A percentile compares a stretch with the other conserved stretches of the same genome.
Conservation (phyloP, 2,888 invertebrate genomes). For the Drosophila picticornis region DNA sequence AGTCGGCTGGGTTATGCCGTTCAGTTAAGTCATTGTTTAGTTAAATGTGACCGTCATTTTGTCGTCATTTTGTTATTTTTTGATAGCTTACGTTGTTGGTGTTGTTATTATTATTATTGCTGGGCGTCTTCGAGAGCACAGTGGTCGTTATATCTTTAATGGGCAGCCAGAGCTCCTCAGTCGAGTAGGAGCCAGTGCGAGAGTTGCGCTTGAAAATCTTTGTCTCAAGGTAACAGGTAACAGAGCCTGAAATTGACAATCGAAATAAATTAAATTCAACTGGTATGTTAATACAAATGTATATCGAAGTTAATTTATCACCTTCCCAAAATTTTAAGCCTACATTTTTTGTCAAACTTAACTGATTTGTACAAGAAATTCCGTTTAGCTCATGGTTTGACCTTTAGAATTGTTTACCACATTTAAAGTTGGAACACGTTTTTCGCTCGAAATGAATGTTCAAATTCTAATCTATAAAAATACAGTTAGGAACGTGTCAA, state of each 20-base stretch:
- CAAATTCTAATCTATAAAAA: neutral
- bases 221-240: constrained; percentile 85
- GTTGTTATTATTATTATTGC: constrained; percentile 58
- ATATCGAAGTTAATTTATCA: neutral
- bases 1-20: constrained; percentile 25
- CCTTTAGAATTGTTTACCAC: neutral
- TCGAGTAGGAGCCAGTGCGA: constrained; percentile 78
- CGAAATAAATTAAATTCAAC: neutral
- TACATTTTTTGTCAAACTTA: neutral
- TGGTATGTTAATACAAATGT: neutral
- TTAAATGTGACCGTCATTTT: constrained; percentile 26
- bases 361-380: neutral
- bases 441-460: neutral
- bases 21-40: constrained; percentile 52
- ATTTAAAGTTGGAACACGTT: neutral
- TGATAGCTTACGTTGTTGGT: constrained; percentile 67
- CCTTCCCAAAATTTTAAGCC: neutral
- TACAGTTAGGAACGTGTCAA: neutral
- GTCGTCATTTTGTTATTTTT: constrained; percentile 25
- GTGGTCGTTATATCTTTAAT: constrained; percentile 85
- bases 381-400: neutral
- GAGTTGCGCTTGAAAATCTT: constrained; percentile 83
- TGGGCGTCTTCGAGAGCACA: constrained; percentile 67
- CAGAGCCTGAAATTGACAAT: constrained; percentile 77
- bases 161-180: constrained; percentile 85